Conservation (phyloP, 2,113 vertebrate species). For the Columbina picui region DNA sequence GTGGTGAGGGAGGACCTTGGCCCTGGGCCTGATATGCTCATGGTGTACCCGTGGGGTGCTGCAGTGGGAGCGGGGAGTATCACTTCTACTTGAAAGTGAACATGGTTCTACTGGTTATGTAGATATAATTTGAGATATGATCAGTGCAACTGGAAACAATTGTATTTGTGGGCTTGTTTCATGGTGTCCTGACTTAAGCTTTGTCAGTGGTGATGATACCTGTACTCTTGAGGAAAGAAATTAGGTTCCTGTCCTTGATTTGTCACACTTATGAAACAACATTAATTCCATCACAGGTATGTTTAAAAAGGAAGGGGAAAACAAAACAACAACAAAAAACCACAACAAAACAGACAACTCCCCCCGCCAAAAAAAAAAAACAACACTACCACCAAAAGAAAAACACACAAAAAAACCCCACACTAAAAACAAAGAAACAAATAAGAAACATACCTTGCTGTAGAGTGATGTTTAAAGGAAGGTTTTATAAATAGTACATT, state of each 20-base stretch:
- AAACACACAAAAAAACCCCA: neutral
- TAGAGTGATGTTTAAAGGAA: neutral
- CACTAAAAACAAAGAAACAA: neutral
- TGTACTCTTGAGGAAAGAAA: neutral
- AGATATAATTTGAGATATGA: neutral
- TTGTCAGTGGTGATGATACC: neutral
- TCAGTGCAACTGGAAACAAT: neutral
- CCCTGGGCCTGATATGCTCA: rapidly evolving
- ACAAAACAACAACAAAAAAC: too few relatives aligned
- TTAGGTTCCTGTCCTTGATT: rapidly evolving
- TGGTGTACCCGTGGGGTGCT: rapidly evolving
- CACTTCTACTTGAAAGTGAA: neutral
- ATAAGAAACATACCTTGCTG: neutral
- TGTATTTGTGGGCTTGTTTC: neutral
- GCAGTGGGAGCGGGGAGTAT: neutral
- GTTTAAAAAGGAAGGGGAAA: neutral
- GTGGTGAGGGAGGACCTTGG: rapidly evolving
- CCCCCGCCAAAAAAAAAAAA: neutral
- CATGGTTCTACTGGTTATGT: neutral
- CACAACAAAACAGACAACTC: too few relatives aligned
- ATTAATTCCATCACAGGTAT: neutral
- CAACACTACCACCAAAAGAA: neutral
- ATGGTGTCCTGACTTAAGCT: neutral
- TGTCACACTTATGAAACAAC: neutral
- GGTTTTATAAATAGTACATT: neutral